Conservation (phyloP, 1,140 invertebrate genomes). For the Drosophila erecta region DNA sequence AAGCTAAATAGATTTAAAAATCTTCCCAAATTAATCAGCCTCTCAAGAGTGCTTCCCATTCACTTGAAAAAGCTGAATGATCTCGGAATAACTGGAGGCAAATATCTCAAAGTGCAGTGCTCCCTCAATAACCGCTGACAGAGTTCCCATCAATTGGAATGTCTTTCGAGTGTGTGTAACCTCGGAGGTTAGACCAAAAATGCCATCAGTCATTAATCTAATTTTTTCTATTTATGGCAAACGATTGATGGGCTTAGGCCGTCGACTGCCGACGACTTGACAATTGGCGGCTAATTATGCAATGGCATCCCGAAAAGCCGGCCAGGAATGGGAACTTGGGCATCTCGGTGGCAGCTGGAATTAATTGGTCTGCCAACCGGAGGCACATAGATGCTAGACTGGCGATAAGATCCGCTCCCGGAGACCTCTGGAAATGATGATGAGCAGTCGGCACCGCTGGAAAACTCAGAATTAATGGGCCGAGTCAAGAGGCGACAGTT, state of each 20-base stretch:
- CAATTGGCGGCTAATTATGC: conserved; percentile 77
- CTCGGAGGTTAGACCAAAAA: conserved; percentile 52
- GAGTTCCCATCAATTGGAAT: conserved; percentile 63
- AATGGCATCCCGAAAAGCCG: conserved; percentile 39
- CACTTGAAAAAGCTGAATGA: conserved; percentile 28
- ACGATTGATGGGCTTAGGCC: conserved; percentile 45
- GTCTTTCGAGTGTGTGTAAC: conserved; percentile 31
- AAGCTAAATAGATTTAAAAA: conserved; percentile 7
- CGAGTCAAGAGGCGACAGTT: conserved; percentile 36
- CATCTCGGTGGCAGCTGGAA: conserved; percentile 35
- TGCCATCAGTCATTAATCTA: conserved; percentile 69
- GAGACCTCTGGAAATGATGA: conserved; percentile 1
- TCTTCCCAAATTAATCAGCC: conserved; percentile 10
- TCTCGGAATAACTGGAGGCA: conserved; percentile 10
- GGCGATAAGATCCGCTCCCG: conserved; percentile 34
- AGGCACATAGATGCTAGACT: conserved; percentile 22
- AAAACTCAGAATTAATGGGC: conserved; percentile 44
- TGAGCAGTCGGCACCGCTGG: conserved; percentile 36
- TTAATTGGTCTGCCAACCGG: conserved; percentile 56
- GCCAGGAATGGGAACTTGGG: conserved; percentile 30
- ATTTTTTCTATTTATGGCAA: conserved; percentile 65
- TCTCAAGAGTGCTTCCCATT: conserved; percentile 2
- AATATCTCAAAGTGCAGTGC: conserved; percentile 40
- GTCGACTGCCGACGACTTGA: conserved; percentile 53
- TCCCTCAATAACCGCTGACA: conserved; percentile 8